Percentiles rank a stretch among this genome's conserved stretches.
Evolutionary conservation across 23 tunicate species (phyloP).

Genomic region (Botrylloides violaceus): DNA sequence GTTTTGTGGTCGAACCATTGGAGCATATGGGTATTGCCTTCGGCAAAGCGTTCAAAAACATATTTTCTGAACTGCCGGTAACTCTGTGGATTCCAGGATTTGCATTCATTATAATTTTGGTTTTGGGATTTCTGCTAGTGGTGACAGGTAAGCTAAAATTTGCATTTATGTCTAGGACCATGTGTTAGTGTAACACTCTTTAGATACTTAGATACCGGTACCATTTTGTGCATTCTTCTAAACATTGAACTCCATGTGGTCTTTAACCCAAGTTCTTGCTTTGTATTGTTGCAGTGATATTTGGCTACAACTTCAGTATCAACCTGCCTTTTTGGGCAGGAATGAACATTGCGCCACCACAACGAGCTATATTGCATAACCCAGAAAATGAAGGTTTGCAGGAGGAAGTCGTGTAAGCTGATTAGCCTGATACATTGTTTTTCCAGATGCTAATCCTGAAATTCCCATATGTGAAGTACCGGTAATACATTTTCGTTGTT

Average conservation of each 20-base stretch:
- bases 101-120: slow-evolving; percentile 29
- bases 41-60: slow-evolving; percentile 47
- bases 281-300: slow-evolving; percentile 41
- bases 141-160: slow-evolving; percentile 16
- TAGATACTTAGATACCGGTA: background rate
- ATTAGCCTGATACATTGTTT: no score
- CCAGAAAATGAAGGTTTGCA: slow-evolving; percentile 14
- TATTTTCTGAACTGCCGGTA: slow-evolving; percentile 49
- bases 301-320: slow-evolving; percentile 63
- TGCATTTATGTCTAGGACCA: background rate
- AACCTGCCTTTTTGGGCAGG: slow-evolving; percentile 87
- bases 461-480: no score
- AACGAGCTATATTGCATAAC: slow-evolving; percentile 5
- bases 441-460: no score
- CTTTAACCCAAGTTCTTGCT: background rate
- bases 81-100: slow-evolving; percentile 76
- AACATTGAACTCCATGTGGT: no score
- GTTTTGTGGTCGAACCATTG: slow-evolving; percentile 59
- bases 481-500: no score
- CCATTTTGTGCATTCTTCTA: no score
- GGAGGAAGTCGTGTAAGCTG: slow-evolving; percentile 10
- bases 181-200: slow-evolving; percentile 14
- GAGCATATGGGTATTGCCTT: slow-evolving; percentile 56
- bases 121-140: slow-evolving; percentile 17
- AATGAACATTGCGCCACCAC: slow-evolving; percentile 44